phyloP scores from a whole-genome alignment of 2,797 vertebrate genomes.

The Trachops cirrhosus region DNA sequence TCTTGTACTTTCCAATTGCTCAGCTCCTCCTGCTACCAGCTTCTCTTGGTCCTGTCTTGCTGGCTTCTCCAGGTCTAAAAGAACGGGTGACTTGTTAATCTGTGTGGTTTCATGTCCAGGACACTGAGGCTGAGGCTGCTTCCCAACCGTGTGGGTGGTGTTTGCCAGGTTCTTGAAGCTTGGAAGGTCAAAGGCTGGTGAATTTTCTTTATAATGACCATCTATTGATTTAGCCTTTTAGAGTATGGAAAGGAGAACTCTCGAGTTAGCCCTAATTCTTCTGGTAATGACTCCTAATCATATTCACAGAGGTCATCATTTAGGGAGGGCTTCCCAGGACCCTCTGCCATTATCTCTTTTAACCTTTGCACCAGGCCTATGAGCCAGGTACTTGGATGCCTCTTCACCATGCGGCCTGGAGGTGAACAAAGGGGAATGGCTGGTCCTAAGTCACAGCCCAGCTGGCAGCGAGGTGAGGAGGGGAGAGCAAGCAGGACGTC shows the following conservation, averaged over 20 bases:
- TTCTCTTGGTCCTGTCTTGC: not conserved
- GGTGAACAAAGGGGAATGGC: not conserved
- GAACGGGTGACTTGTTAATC: slow-evolving; percentile 35
- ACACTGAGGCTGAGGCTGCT: not conserved
- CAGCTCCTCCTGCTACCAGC: not conserved
- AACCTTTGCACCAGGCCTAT: not conserved
- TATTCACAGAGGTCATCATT: not conserved
- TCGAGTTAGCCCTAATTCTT: not conserved
- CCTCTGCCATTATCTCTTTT: not conserved
- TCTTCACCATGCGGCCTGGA: not conserved
- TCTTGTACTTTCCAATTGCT: not conserved
- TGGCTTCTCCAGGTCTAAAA: not conserved
- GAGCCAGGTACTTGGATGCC: not conserved
- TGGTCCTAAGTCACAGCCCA: not conserved
- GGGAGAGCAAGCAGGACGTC: not conserved
- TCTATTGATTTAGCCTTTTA: not conserved
- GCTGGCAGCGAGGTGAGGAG: not conserved
- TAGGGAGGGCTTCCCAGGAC: not conserved
- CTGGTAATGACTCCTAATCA: not conserved
- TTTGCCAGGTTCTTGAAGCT: not conserved
- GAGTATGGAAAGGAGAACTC: not conserved
- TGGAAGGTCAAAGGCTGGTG: not conserved
- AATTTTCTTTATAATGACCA: not conserved
- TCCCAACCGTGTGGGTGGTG: not conserved
- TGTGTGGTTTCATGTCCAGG: not conserved